A percentile compares a stretch with the other conserved stretches of the same genome.
These are phyloP conservation scores for Zygothrica quintamaculata DNA, from an alignment of 2,888 invertebrate species.

Conservation along the genomic window DNA sequence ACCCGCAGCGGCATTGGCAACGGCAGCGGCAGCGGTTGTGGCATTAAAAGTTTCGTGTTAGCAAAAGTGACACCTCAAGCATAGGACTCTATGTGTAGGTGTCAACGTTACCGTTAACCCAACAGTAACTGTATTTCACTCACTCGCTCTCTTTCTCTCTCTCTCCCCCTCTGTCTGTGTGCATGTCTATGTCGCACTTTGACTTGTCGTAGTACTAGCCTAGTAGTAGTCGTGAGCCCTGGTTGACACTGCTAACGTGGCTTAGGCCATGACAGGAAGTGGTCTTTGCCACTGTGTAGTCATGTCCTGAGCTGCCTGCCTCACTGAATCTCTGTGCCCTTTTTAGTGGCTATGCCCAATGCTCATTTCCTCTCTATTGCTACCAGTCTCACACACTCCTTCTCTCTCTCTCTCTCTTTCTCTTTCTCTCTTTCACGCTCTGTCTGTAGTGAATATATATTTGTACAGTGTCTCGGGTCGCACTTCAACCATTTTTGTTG, in stretches of 20 bases:
- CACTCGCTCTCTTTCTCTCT: constrained; percentile 2
- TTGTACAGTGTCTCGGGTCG: constrained; percentile 46
- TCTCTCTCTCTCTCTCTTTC: background rate
- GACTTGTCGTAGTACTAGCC: constrained; percentile 47
- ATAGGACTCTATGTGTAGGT: constrained; percentile 32
- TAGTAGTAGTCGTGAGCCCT: constrained; percentile 13
- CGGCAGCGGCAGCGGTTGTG: constrained; percentile 14
- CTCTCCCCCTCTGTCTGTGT: constrained; percentile 12
- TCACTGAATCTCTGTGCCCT: constrained; percentile 27
- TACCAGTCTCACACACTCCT: background rate
- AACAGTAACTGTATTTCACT: constrained; percentile 6
- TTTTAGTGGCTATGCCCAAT: too few relatives aligned
- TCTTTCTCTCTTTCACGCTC: background rate
- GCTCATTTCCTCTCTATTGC: background rate
- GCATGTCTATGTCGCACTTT: constrained; percentile 31
- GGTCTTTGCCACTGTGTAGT: constrained; percentile 68
- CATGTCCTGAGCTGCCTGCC: constrained; percentile 60
- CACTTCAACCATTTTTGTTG: constrained; percentile 27
- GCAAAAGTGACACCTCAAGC: constrained; percentile 71
- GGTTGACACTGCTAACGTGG: constrained; percentile 49
- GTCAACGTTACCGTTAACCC: constrained; percentile 18
- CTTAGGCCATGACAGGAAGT: constrained; percentile 74
- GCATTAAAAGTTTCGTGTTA: constrained; percentile 76
- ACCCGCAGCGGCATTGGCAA: constrained; percentile 50
- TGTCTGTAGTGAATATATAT: constrained; percentile 34